phyloP scores from a whole-genome alignment of 2,113 vertebrate genomes.

The Okapia johnstoni region DNA sequence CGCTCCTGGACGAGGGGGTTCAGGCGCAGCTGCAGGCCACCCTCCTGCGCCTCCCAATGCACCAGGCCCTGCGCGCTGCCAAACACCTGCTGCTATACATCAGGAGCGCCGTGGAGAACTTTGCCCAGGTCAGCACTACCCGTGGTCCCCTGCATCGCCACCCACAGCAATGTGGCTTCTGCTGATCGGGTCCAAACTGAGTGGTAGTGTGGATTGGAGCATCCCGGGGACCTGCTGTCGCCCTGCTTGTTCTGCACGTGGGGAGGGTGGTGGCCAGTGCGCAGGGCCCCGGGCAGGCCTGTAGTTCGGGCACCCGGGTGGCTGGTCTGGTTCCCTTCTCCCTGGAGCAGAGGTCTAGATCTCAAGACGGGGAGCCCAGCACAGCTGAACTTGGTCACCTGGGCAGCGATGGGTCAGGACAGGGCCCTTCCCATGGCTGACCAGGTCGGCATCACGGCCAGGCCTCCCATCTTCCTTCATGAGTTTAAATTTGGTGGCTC shows the following conservation, averaged over 20 bases:
- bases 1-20: slow-evolving; percentile 31
- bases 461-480: rapidly evolving
- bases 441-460: rapidly evolving
- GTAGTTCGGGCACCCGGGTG: rapidly evolving
- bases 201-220: rapidly evolving
- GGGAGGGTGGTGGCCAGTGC: rapidly evolving
- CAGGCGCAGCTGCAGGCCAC: slow-evolving; percentile 73
- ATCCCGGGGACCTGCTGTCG: rapidly evolving
- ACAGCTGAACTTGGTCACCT: rapidly evolving
- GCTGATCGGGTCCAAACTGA: rapidly evolving
- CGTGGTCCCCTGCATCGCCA: rapidly evolving
- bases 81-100: slow-evolving; percentile 91
- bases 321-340: rapidly evolving
- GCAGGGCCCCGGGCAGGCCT: neutral
- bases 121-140: slow-evolving; percentile 80
- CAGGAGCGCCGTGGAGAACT: slow-evolving; percentile 86
- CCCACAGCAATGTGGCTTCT: neutral
- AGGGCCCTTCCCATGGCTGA: rapidly evolving
- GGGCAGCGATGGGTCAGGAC: rapidly evolving
- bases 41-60: slow-evolving; percentile 66
- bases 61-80: slow-evolving; percentile 77
- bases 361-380: rapidly evolving
- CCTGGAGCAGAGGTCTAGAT: rapidly evolving
- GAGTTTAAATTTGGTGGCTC: neutral
- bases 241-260: rapidly evolving